phyloP scores from a whole-genome alignment of 2,888 invertebrate genomes.

The Drosophila demipolita region DNA sequence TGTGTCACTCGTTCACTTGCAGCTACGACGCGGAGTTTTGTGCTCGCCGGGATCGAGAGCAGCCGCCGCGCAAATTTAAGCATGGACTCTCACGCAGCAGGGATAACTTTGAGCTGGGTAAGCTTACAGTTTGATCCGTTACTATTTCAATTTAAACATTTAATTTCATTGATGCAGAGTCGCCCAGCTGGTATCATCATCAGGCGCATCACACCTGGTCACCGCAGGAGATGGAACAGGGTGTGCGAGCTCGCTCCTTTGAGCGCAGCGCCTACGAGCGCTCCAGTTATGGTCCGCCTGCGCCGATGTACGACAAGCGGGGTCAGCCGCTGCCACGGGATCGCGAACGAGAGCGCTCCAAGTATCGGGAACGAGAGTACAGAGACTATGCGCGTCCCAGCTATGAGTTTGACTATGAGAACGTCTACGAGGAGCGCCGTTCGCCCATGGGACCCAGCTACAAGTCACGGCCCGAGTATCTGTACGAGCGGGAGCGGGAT shows the following conservation, averaged over 20 bases:
- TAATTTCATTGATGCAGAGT: conserved; percentile 60
- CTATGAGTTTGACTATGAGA: conserved; percentile 83
- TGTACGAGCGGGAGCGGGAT: conserved; percentile 78
- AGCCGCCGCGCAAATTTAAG: conserved; percentile 82
- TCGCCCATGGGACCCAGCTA: conserved; percentile 71
- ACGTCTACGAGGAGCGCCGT: conserved; percentile 82
- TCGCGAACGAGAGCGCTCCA: conserved; percentile 69
- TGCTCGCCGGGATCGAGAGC: conserved; percentile 73
- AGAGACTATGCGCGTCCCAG: conserved; percentile 84
- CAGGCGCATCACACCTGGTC: conserved; percentile 84
- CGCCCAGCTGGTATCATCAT: conserved; percentile 84
- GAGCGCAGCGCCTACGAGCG: conserved; percentile 84
- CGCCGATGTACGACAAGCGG: conserved; percentile 85
- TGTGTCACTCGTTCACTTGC: background rate
- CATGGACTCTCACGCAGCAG: conserved; percentile 83
- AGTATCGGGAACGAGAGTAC: conserved; percentile 81
- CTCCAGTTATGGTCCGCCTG: conserved; percentile 85
- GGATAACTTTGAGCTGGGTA: conserved; percentile 85
- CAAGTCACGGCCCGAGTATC: conserved; percentile 79
- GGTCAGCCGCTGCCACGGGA: conserved; percentile 73
- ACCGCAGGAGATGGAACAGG: conserved; percentile 84
- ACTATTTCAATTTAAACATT: background rate
- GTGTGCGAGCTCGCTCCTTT: conserved; percentile 82
- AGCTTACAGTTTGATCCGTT: conserved; percentile 2
- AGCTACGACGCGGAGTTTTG: conserved; percentile 84